A percentile compares a stretch with the other conserved stretches of the same genome.
These are phyloP conservation scores for Mesoclemmys tuberculata DNA, from an alignment of 2,113 vertebrate genomes.

Conservation along the genomic window DNA sequence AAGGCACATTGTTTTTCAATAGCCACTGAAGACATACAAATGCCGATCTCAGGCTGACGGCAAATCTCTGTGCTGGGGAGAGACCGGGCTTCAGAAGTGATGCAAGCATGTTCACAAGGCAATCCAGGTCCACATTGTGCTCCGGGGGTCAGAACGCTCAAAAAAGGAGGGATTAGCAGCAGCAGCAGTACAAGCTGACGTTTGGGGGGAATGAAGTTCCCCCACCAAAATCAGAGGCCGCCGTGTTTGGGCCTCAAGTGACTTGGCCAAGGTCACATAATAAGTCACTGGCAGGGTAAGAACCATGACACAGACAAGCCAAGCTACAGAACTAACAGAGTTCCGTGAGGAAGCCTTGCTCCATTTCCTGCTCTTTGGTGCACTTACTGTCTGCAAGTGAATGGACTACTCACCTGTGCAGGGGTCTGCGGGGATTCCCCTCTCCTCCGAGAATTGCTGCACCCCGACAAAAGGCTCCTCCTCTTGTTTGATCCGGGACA, in stretches of 20 bases:
- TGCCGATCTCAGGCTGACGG: background rate
- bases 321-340: background rate
- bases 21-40: background rate
- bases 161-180: background rate
- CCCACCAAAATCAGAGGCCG: background rate
- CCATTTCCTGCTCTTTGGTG: background rate
- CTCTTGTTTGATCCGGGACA: constrained; percentile 85
- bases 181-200: background rate
- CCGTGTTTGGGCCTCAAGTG: background rate
- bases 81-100: background rate
- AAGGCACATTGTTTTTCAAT: background rate
- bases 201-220: background rate
- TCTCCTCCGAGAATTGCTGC: constrained; percentile 75
- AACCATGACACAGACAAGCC: background rate
- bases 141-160: background rate
- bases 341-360: background rate
- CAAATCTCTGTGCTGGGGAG: background rate
- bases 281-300: background rate
- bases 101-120: background rate
- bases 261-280: background rate
- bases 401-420: constrained; percentile 66
- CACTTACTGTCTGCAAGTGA: background rate
- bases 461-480: constrained; percentile 73
- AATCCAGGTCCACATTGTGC: background rate
- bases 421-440: constrained; percentile 69